Percentiles rank a stretch among this genome's conserved stretches.
Evolutionary conservation across 2,797 vertebrate species (phyloP).

Genomic region (Cryptoblepharus egeriae): DNA sequence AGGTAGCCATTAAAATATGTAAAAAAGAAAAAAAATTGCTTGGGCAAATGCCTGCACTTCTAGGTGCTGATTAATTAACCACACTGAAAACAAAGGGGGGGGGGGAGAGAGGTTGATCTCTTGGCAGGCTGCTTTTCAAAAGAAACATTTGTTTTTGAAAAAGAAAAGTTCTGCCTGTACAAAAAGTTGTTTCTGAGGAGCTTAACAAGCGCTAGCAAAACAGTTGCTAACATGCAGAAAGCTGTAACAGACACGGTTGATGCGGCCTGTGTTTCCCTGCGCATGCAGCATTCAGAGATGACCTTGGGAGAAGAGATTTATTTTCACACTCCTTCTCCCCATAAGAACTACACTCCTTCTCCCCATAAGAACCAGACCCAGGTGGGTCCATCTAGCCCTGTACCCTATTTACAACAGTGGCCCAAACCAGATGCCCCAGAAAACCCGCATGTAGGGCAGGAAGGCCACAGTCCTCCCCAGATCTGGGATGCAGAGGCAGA

Average conservation of each 20-base stretch:
- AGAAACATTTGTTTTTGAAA: background rate
- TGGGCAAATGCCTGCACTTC: background rate
- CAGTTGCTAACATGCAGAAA: constrained; percentile 78
- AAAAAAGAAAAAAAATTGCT: no score
- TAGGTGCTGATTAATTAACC: background rate
- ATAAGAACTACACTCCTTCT: background rate
- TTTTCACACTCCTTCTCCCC: no score
- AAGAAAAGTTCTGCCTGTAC: background rate
- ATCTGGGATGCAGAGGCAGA: background rate
- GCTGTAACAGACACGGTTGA: constrained; percentile 69
- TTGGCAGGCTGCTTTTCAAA: background rate
- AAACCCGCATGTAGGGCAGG: background rate
- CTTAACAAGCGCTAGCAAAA: constrained; percentile 12
- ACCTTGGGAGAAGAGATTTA: constrained; percentile 16
- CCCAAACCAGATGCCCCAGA: background rate
- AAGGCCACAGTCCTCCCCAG: background rate
- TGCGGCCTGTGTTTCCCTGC: constrained; percentile 71
- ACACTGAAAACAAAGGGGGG: background rate
- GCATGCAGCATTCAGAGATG: constrained; percentile 66
- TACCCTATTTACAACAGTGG: background rate
- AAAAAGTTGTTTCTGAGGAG: constrained; percentile 3
- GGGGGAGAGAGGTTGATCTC: background rate
- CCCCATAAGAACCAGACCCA: background rate
- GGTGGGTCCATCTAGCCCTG: background rate
- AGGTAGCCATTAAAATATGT: background rate